These are phyloP conservation scores for Harpalus rubripes DNA, from an alignment of 2,888 invertebrate species.

Conservation along the genomic window DNA sequence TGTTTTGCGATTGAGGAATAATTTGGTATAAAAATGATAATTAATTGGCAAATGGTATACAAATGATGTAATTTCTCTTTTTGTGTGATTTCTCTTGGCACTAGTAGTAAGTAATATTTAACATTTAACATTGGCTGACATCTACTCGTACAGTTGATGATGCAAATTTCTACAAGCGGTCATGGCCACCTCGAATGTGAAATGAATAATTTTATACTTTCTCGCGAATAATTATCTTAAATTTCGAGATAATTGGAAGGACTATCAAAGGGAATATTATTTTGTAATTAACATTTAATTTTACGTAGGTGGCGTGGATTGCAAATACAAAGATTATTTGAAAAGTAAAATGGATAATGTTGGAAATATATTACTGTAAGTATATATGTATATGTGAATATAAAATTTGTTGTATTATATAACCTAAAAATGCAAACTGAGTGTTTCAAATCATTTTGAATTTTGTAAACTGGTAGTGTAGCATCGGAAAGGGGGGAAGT, in stretches of 20 bases:
- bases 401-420: no score
- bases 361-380: no score
- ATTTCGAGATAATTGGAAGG: neutral
- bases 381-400: no score
- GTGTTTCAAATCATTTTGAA: no score
- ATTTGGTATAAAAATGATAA: conserved; percentile 6
- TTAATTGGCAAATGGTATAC: neutral
- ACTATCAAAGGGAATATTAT: neutral
- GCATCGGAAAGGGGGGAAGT: no score
- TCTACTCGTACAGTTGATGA: neutral
- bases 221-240: neutral
- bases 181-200: conserved; percentile 6
- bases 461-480: no score
- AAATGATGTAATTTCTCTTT: conserved; percentile 2
- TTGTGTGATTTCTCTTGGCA: conserved; percentile 4
- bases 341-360: no score
- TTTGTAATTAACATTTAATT: neutral
- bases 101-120: neutral
- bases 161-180: conserved; percentile 23
- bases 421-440: no score
- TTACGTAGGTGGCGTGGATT: neutral
- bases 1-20: neutral
- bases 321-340: neutral
- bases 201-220: conserved; percentile 8
- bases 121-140: conserved; percentile 6